phyloP scores from a whole-genome alignment of 2,888 invertebrate genomes.

The Tiliacea aurago region DNA sequence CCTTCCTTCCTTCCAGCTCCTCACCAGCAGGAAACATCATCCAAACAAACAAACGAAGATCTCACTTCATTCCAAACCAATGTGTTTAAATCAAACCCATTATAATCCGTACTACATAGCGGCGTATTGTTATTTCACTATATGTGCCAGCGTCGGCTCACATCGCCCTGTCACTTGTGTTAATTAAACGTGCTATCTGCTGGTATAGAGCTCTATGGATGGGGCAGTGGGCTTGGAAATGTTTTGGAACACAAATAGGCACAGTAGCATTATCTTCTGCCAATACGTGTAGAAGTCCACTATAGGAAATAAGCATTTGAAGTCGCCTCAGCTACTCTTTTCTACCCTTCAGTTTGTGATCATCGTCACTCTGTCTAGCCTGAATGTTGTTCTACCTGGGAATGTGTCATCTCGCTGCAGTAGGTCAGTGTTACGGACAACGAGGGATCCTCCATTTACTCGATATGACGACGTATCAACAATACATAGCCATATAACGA shows the following conservation, averaged over 20 bases:
- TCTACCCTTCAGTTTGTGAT: background rate
- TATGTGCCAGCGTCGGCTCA: conserved; percentile 73
- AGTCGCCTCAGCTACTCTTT: background rate
- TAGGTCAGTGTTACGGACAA: background rate
- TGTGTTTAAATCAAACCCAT: conserved; percentile 74
- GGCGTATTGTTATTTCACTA: conserved; percentile 72
- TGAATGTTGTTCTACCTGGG: background rate
- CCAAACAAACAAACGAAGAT: conserved; percentile 25
- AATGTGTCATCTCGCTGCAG: background rate
- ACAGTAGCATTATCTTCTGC: background rate
- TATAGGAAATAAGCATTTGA: background rate
- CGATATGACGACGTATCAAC: too few species aligned
- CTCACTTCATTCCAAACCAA: conserved; percentile 52
- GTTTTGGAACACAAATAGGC: background rate
- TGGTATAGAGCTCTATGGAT: conserved; percentile 72
- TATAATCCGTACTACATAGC: conserved; percentile 69
- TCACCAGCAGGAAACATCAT: background rate
- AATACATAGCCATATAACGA: too few species aligned
- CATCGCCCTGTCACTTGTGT: conserved; percentile 87
- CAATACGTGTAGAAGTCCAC: too few species aligned
- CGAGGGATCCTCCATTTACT: too few species aligned
- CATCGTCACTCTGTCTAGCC: background rate
- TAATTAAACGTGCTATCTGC: conserved; percentile 86
- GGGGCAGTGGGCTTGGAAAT: conserved; percentile 34
- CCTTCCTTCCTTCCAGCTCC: background rate